Evolutionary conservation across 2,888 invertebrate genomes (phyloP).

Genomic region (Hermaeophaga mercurialis): DNA sequence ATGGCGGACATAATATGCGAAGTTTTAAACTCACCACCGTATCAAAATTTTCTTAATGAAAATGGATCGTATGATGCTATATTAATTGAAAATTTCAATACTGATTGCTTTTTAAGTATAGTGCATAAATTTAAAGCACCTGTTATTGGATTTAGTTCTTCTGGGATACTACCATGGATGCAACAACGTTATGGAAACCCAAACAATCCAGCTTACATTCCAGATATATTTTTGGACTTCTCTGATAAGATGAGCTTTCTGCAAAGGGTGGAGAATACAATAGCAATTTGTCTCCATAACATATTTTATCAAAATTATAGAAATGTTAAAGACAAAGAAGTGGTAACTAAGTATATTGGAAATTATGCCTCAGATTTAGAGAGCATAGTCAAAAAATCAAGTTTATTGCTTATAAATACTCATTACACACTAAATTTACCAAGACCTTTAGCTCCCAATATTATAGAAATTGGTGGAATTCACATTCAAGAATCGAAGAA

Average conservation of each 20-base stretch:
- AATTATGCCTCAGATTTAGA: not conserved
- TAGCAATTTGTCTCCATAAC: not conserved
- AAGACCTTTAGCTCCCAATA: conserved; percentile 56
- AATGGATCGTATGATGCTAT: conserved; percentile 67
- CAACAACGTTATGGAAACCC: conserved; percentile 57
- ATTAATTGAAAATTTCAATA: conserved; percentile 71
- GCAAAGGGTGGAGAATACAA: conserved; percentile 42
- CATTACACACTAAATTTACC: conserved; percentile 56
- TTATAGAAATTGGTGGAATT: conserved; percentile 62
- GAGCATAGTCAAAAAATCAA: not conserved
- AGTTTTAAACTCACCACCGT: conserved; percentile 12
- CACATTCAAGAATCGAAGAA: conserved; percentile 54
- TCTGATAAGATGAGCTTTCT: conserved; percentile 43
- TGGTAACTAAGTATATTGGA: not conserved
- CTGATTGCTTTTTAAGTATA: conserved; percentile 70
- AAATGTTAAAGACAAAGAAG: not conserved
- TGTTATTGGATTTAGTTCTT: conserved; percentile 54
- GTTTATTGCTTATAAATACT: conserved; percentile 57
- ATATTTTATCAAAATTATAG: not conserved
- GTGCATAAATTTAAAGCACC: conserved; percentile 67
- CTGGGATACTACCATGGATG: conserved; percentile 52
- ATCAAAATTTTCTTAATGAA: conserved; percentile 53
- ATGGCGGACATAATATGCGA: conserved; percentile 24
- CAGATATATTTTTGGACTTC: conserved; percentile 54
- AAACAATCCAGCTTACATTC: conserved; percentile 55